Conservation (phyloP, 2,888 invertebrate species). For the Lampropteryx suffumata region DNA sequence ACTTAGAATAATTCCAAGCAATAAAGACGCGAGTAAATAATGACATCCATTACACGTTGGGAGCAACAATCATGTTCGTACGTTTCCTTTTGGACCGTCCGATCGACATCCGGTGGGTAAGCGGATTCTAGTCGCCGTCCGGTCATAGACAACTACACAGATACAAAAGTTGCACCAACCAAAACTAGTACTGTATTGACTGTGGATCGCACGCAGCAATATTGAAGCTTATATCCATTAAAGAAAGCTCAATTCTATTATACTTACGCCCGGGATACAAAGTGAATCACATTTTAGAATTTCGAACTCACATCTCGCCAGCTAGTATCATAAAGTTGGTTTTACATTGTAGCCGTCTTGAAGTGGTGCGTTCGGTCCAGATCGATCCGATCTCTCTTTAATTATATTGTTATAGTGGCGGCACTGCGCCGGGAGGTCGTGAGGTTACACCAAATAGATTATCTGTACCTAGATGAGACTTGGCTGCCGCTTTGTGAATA, state of each 20-base stretch:
- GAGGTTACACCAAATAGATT: slow-evolving; percentile 82
- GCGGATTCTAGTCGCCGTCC: slow-evolving; percentile 55
- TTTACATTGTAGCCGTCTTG: not conserved
- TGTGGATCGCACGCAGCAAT: not conserved
- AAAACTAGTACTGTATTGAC: slow-evolving; percentile 8
- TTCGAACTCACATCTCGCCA: too few species aligned
- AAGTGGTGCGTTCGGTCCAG: slow-evolving; percentile 17
- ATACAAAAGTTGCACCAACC: slow-evolving; percentile 32
- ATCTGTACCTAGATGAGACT: slow-evolving; percentile 71
- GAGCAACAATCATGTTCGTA: slow-evolving; percentile 61
- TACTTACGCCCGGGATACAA: too few species aligned
- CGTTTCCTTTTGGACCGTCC: slow-evolving; percentile 64
- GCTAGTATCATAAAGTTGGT: not conserved
- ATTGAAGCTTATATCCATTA: not conserved
- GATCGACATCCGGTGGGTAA: slow-evolving; percentile 64
- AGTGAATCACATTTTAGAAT: too few species aligned
- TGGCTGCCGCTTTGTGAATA: slow-evolving; percentile 67
- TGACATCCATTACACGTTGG: slow-evolving; percentile 67
- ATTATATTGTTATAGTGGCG: slow-evolving; percentile 78
- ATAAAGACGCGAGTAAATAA: slow-evolving; percentile 52
- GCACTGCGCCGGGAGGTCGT: slow-evolving; percentile 64
- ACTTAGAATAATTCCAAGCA: slow-evolving; percentile 32
- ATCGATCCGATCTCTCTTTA: slow-evolving; percentile 72
- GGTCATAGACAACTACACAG: slow-evolving; percentile 38
- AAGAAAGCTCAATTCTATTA: not conserved